A percentile compares a stretch with the other conserved stretches of the same genome.
phyloP scores from a whole-genome alignment of 2,888 invertebrate genomes.

The Limnephilus marmoratus region DNA sequence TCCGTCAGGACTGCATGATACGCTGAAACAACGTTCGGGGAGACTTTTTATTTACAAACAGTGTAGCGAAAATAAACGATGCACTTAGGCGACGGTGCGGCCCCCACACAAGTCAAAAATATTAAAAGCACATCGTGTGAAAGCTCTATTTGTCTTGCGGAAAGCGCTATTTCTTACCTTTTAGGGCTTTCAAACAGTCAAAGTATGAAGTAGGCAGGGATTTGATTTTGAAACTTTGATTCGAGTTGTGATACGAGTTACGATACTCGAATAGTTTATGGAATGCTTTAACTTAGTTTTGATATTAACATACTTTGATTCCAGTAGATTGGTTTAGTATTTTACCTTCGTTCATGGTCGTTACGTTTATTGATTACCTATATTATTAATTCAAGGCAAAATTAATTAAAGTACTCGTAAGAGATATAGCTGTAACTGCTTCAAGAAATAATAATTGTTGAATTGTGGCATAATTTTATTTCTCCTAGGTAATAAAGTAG shows the following conservation, averaged over 20 bases:
- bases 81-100: constrained; percentile 4
- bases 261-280: not conserved
- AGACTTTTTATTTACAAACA: constrained; percentile 34
- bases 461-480: no score
- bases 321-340: not conserved
- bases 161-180: not conserved
- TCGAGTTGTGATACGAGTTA: not conserved
- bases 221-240: not conserved
- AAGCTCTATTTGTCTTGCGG: constrained; percentile 16
- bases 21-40: constrained; percentile 5
- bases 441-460: no score
- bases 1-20: not conserved
- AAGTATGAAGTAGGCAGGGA: not conserved
- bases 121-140: constrained; percentile 22
- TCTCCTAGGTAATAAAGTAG: no score
- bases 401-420: no score
- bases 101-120: constrained; percentile 44
- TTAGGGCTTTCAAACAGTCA: not conserved
- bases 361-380: no score
- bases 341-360: not conserved
- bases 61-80: constrained; percentile 20
- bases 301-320: not conserved
- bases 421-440: no score
- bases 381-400: no score
- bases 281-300: not conserved